These are phyloP conservation scores for Anguilla rostrata DNA, from an alignment of 2,113 vertebrate genomes.

Conservation along the genomic window DNA sequence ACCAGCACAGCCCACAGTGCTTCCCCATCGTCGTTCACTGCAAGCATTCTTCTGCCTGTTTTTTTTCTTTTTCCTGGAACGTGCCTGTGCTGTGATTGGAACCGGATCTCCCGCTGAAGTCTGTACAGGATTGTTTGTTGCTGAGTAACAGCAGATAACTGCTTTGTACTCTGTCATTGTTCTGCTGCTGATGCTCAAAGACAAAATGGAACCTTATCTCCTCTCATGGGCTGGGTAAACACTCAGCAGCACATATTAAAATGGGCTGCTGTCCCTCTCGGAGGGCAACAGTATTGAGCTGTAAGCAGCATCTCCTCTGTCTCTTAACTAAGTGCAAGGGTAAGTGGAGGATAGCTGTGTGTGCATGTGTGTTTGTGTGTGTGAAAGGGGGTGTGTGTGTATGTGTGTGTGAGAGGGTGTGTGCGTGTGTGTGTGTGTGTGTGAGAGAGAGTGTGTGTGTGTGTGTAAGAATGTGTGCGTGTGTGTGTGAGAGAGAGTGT, in stretches of 20 bases:
- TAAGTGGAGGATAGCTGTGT: background rate
- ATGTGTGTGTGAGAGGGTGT: too few relatives aligned
- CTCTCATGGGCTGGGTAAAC: background rate
- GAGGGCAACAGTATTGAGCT: slow-evolving; percentile 24
- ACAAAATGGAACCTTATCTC: background rate
- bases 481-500: background rate
- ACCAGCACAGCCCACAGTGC: background rate
- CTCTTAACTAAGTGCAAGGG: background rate
- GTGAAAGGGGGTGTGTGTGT: background rate
- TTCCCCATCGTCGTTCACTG: background rate
- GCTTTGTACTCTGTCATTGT: background rate
- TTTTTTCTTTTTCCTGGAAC: too few relatives aligned
- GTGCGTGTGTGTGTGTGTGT: too few relatives aligned
- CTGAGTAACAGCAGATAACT: background rate
- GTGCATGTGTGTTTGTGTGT: background rate
- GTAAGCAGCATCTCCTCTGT: slow-evolving; percentile 35
- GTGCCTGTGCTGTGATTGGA: background rate
- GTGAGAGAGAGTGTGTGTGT: background rate
- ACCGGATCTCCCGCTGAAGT: background rate
- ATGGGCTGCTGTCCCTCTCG: slow-evolving; percentile 9
- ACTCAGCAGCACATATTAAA: slow-evolving; percentile 26
- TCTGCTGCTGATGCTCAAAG: background rate
- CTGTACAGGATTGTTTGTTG: background rate
- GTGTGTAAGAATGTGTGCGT: background rate
- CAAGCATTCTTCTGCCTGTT: background rate